These are phyloP conservation scores for Gerris lacustris DNA, from an alignment of 2,888 invertebrate genomes.

Conservation along the genomic window DNA sequence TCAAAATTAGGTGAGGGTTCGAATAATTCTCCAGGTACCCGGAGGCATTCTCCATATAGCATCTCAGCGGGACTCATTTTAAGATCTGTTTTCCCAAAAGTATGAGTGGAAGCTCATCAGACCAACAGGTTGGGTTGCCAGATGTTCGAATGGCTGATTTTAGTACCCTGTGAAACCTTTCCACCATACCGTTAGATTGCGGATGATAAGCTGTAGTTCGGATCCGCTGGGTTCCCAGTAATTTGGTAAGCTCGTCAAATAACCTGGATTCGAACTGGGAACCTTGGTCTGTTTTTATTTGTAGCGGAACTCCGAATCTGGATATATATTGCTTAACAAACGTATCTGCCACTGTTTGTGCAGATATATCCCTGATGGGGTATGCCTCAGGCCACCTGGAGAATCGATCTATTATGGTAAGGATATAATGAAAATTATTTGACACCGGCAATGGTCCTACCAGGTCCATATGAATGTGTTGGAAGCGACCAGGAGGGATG, in stretches of 20 bases:
- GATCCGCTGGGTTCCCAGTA: slow-evolving; percentile 5
- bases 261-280: slow-evolving; percentile 11
- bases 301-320: slow-evolving; percentile 6
- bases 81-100: slow-evolving; percentile 13
- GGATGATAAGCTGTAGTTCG: slow-evolving; percentile 20
- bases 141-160: slow-evolving; percentile 19
- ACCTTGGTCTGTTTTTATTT: slow-evolving; percentile 13
- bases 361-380: slow-evolving; percentile 34
- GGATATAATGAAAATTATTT: slow-evolving; percentile 31
- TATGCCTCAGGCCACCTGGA: slow-evolving; percentile 36
- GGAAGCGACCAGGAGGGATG: slow-evolving; percentile 30
- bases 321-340: slow-evolving; percentile 9
- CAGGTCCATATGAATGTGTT: slow-evolving; percentile 37
- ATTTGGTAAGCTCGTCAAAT: slow-evolving; percentile 2
- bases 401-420: slow-evolving; percentile 33
- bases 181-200: slow-evolving; percentile 20
- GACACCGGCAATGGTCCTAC: slow-evolving; percentile 36
- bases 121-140: slow-evolving; percentile 12
- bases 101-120: slow-evolving; percentile 14
- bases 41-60: not conserved
- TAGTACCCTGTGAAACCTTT: slow-evolving; percentile 19
- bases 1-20: too few species aligned
- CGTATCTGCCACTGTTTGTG: slow-evolving; percentile 31
- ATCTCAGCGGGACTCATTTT: slow-evolving; percentile 10
- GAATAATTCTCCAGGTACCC: too few species aligned